A percentile compares a stretch with the other conserved stretches of the same genome.
These are phyloP conservation scores for Chelon labrosus DNA, from an alignment of 2,797 vertebrate species.

Conservation along the genomic window DNA sequence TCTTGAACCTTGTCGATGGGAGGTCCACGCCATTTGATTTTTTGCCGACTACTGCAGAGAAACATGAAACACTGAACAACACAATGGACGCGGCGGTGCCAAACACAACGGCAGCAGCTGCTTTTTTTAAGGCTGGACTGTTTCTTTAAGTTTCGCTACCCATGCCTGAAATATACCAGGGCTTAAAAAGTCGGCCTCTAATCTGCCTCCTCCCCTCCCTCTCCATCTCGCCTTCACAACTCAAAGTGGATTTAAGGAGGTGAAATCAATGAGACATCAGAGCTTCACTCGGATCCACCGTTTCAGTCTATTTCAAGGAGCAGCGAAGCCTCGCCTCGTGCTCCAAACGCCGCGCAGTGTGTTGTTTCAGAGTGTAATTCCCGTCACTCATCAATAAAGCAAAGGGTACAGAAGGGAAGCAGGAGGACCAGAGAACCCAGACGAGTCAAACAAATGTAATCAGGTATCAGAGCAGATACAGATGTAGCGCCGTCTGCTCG, in stretches of 20 bases:
- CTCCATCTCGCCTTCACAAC: constrained; percentile 30
- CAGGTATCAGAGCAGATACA: constrained; percentile 36
- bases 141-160: constrained; percentile 46
- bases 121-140: constrained; percentile 8
- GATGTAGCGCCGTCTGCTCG: background rate
- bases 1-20: no score
- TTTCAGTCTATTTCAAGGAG: constrained; percentile 23
- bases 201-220: constrained; percentile 41
- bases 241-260: constrained; percentile 63
- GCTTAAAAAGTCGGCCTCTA: constrained; percentile 49
- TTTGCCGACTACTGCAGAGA: background rate
- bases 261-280: constrained; percentile 65
- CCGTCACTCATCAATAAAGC: constrained; percentile 12
- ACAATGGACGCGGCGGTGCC: constrained; percentile 18
- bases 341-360: constrained; percentile 13
- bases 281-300: constrained; percentile 39
- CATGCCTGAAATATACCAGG: constrained; percentile 42
- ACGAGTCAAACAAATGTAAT: constrained; percentile 27
- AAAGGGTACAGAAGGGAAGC: background rate
- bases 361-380: constrained; percentile 11
- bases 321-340: constrained; percentile 13
- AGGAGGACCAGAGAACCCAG: background rate
- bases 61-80: constrained; percentile 4
- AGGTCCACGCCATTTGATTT: no score
- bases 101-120: background rate